Conservation (phyloP, 92 coral and sea anemone species). For the Ricordea florida region DNA sequence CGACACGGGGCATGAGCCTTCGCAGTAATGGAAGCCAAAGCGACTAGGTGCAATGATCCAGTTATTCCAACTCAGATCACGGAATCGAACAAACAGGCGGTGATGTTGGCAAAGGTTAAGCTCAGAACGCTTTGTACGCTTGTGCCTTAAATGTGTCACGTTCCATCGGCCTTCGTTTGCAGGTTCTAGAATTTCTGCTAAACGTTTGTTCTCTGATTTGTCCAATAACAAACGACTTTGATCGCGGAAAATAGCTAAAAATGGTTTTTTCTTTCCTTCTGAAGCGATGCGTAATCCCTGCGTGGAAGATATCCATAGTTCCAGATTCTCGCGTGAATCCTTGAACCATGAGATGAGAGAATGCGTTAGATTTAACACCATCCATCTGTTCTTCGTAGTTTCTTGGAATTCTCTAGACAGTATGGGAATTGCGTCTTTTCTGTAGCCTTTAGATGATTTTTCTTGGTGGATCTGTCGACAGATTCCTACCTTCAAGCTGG, state of each 20-base stretch:
- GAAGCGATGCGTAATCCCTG: neutral
- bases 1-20: slow-evolving; percentile 41
- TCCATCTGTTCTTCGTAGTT: slow-evolving; percentile 17
- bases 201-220: no score
- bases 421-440: neutral
- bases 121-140: slow-evolving; percentile 16
- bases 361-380: slow-evolving; percentile 16
- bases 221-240: no score
- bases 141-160: neutral
- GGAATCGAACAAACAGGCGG: slow-evolving; percentile 38
- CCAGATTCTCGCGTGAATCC: neutral
- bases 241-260: slow-evolving; percentile 18
- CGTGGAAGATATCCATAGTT: neutral
- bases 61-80: slow-evolving; percentile 15
- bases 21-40: slow-evolving; percentile 48
- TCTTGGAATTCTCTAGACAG: slow-evolving; percentile 10
- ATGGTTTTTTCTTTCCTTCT: slow-evolving; percentile 38
- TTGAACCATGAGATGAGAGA: neutral
- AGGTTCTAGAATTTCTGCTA: no score
- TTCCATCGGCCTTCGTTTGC: neutral
- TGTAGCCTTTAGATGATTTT: neutral
- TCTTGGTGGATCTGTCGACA: neutral
- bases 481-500: slow-evolving; percentile 5
- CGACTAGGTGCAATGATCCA: slow-evolving; percentile 64
- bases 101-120: slow-evolving; percentile 9